Base-by-base conservation (phyloP, 2,113 vertebrate genomes). In the Microcebus tavaratra region DNA sequence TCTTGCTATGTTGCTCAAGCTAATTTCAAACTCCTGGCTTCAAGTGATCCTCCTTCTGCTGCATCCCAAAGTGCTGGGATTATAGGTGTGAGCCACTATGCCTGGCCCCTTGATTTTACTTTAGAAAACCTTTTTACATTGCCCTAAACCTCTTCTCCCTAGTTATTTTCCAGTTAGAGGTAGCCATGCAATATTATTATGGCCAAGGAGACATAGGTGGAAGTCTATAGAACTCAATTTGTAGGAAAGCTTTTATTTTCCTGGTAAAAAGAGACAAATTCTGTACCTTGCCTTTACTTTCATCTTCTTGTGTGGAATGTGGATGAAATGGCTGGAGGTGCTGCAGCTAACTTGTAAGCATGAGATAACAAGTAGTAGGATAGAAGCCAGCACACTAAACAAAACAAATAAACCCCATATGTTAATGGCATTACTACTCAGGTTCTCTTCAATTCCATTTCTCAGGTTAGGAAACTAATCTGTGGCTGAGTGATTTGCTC, bases 211-310 rank as follows among this genome's bases (percentile, higher is more conserved):
- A 65, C 0, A 2, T 53, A 88, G 78, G 18, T 39, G 36, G 55
- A 72, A 45, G 34, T 39, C 45, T 81, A 29, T 29, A 78, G 65
- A 73, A 70, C 45, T 31, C 7, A 93, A 34, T 75, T 89, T 89
- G 55, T 91, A 17, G 34, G 81, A 67, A 92, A 91, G 21, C 39
- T 79, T 92, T 94, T 61, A n/a, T 42, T 92, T 90, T 91, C 20
- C 45, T 61, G 15, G 45, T 65, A 72, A 78, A 72, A 90, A 88
- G 23, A 48, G 88, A 59, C 67, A 79, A 31, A 91, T 12, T 7
- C 21, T 48, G 13, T 75, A 17, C 65, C 57, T 92, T 31, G 39
- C 5, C 2, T n/a, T 85, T 72, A 39, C 27, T 88, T 88, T 63
- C 6, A 29, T 76, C 50, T 90, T 67, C n/a, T 88, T 88, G 59